phyloP scores from a whole-genome alignment of 2,113 vertebrate species.

The Indri indri region DNA sequence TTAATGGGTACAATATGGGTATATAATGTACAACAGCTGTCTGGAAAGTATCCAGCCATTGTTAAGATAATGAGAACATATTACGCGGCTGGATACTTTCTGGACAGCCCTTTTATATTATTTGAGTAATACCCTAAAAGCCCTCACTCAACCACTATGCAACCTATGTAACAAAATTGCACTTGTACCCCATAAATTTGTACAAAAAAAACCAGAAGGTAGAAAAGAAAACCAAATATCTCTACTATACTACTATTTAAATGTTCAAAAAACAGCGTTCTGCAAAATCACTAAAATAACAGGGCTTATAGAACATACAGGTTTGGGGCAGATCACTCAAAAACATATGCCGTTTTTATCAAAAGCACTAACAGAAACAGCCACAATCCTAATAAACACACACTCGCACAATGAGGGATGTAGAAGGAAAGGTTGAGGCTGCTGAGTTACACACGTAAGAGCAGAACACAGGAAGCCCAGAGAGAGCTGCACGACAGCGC shows the following conservation, averaged over 20 bases:
- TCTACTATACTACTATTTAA: not conserved
- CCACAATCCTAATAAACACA: not conserved
- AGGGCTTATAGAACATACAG: not conserved
- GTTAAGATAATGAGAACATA: too few species aligned
- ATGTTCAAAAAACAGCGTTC: not conserved
- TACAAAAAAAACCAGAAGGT: too few species aligned
- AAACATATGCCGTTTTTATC: not conserved
- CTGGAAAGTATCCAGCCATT: too few species aligned
- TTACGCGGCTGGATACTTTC: too few species aligned
- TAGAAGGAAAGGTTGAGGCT: not conserved
- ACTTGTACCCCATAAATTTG: too few species aligned
- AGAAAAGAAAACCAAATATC: not conserved
- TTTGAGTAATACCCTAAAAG: too few species aligned
- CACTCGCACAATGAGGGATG: not conserved
- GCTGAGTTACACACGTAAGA: not conserved
- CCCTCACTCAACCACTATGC: too few species aligned
- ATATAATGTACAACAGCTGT: too few species aligned
- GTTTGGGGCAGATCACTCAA: not conserved
- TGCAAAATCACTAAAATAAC: not conserved
- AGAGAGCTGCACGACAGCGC: fast-evolving
- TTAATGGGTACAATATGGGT: too few species aligned
- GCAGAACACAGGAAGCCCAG: not conserved
- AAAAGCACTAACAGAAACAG: not conserved
- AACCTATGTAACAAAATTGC: too few species aligned
- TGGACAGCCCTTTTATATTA: too few species aligned